Evolutionary conservation across 2,888 invertebrate genomes (phyloP).

Genomic region (Calameuta pallipes): DNA sequence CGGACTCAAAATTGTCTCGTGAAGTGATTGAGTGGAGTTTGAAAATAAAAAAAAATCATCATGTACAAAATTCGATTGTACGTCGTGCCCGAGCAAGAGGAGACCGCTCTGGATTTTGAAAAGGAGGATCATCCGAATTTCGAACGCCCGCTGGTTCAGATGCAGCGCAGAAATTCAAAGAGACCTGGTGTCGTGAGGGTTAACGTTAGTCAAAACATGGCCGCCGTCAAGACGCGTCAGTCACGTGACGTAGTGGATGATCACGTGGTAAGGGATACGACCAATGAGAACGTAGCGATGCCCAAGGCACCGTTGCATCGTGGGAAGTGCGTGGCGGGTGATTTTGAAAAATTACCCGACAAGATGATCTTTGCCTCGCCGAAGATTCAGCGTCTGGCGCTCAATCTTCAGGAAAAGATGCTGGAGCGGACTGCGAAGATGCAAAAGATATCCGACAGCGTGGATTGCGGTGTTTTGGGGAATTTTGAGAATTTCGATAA

Average conservation of each 20-base stretch:
- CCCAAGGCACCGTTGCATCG: not conserved
- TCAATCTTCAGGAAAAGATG: constrained; percentile 44
- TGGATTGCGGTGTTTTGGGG: not conserved
- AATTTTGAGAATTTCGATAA: not conserved
- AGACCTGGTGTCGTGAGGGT: constrained; percentile 41
- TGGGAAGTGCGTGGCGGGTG: not conserved
- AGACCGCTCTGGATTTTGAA: constrained; percentile 37
- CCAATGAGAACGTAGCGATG: not conserved
- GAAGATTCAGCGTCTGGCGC: constrained; percentile 38
- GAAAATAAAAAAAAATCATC: not conserved
- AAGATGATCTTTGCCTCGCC: constrained; percentile 42
- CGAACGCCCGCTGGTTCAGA: constrained; percentile 24
- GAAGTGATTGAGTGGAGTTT: not conserved
- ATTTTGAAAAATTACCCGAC: constrained; percentile 23
- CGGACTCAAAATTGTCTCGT: constrained; percentile 7
- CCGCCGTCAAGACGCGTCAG: constrained; percentile 33
- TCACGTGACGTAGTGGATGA: constrained; percentile 20
- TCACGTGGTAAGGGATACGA: not conserved
- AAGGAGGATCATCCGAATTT: constrained; percentile 28
- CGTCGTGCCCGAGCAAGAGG: constrained; percentile 50
- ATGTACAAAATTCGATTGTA: constrained; percentile 50
- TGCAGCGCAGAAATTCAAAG: constrained; percentile 45
- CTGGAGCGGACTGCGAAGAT: constrained; percentile 25
- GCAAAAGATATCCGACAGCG: constrained; percentile 6
- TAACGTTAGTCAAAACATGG: constrained; percentile 36